phyloP scores from a whole-genome alignment of 2,888 invertebrate species.

The Catotricha subobsoleta region DNA sequence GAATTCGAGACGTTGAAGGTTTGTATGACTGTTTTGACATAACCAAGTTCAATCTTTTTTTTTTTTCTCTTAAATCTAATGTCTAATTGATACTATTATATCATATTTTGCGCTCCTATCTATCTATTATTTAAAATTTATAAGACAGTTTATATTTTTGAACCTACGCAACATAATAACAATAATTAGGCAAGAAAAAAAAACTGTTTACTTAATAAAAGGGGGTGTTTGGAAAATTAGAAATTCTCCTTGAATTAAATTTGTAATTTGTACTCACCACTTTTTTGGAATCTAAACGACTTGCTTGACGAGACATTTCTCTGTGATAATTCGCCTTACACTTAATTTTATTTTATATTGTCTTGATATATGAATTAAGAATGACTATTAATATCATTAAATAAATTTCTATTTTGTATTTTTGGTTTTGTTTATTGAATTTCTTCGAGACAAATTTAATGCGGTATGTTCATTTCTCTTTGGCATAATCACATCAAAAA shows the following conservation, averaged over 20 bases:
- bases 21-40: not conserved
- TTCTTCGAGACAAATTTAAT: too few species aligned
- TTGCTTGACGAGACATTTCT: conserved; percentile 25
- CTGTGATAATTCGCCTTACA: not conserved
- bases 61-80: not conserved
- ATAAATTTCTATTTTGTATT: not conserved
- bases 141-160: too few species aligned
- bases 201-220: too few species aligned
- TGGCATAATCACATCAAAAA: too few species aligned
- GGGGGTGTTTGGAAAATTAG: not conserved
- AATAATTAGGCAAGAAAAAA: too few species aligned
- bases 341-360: not conserved
- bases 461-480: too few species aligned
- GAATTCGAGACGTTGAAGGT: not conserved
- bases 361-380: not conserved
- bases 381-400: too few species aligned
- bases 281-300: conserved; percentile 28
- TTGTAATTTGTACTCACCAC: conserved; percentile 23
- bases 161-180: too few species aligned
- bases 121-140: too few species aligned
- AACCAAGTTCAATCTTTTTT: not conserved
- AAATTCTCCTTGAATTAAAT: not conserved
- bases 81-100: not conserved
- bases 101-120: not conserved
- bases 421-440: not conserved